Conservation (phyloP, 2,797 vertebrate genomes). For the Rallus crepitans region DNA sequence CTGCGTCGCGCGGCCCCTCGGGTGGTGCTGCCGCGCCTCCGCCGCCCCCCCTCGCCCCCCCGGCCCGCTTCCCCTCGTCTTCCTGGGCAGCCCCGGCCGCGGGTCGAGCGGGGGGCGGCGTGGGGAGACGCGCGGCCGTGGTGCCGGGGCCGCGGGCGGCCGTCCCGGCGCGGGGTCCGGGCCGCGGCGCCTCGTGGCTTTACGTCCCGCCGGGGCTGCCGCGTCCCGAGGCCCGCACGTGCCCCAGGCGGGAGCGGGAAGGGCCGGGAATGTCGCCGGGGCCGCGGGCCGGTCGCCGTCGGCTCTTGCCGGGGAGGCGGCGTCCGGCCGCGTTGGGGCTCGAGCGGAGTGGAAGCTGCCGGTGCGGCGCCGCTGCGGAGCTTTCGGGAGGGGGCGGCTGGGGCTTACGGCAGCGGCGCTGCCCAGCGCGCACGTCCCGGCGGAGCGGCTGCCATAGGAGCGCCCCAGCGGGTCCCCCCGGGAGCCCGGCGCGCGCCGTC, state of each 20-base stretch:
- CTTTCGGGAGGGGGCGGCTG: too few species aligned
- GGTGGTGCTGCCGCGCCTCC: background rate
- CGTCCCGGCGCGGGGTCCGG: background rate
- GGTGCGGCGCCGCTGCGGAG: background rate
- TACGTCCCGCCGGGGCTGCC: background rate
- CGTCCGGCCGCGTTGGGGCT: background rate
- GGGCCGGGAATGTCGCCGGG: background rate
- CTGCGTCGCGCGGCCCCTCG: background rate
- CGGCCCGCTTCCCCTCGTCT: too few species aligned
- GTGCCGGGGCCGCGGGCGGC: background rate
- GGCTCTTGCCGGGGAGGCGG: background rate
- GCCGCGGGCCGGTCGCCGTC: background rate
- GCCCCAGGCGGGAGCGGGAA: background rate
- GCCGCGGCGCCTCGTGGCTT: background rate
- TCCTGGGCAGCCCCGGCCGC: background rate
- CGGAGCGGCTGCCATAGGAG: background rate
- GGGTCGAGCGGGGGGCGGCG: background rate
- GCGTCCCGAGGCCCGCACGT: background rate
- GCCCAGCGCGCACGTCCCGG: background rate
- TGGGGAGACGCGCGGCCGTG: background rate
- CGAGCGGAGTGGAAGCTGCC: accelerated
- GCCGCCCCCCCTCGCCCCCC: too few species aligned
- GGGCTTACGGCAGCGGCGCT: accelerated
- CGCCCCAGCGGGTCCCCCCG: too few species aligned
- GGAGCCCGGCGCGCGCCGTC: too few species aligned